Conservation (phyloP, 2,888 invertebrate species). For the Aleiodes leptofemur region DNA sequence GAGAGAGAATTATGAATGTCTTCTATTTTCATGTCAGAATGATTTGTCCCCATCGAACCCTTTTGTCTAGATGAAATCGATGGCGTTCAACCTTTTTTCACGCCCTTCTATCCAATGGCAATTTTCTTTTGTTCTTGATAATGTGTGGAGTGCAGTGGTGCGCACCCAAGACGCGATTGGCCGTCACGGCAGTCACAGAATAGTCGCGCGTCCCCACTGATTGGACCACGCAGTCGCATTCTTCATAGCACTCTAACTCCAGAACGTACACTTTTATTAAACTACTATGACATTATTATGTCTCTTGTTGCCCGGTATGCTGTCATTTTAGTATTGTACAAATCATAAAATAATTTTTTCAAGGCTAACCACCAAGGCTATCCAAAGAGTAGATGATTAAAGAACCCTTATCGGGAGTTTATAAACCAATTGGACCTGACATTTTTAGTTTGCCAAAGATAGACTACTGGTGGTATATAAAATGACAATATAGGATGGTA, state of each 20-base stretch:
- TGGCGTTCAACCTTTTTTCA: conserved; percentile 18
- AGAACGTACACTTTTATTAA: conserved; percentile 1
- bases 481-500: conserved; percentile 44
- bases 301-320: too few relatives aligned
- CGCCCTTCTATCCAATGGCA: conserved; percentile 53
- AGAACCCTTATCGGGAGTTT: conserved; percentile 69
- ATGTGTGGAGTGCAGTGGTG: conserved; percentile 58
- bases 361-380: background rate
- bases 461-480: conserved; percentile 56
- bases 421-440: conserved; percentile 71
- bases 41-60: conserved; percentile 53
- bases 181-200: conserved; percentile 55
- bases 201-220: conserved; percentile 52
- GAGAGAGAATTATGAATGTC: too few relatives aligned
- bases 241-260: conserved; percentile 67
- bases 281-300: too few relatives aligned
- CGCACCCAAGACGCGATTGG: conserved; percentile 71
- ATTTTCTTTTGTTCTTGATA: conserved; percentile 69
- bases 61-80: conserved; percentile 13
- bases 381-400: conserved; percentile 64
- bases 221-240: conserved; percentile 73
- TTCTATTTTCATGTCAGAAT: conserved; percentile 8
- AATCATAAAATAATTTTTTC: too few relatives aligned
- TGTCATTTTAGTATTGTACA: too few relatives aligned
- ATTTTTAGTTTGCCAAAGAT: conserved; percentile 31